These are phyloP conservation scores for Podarcis cretensis DNA, from an alignment of 2,113 vertebrate species.

Conservation along the genomic window DNA sequence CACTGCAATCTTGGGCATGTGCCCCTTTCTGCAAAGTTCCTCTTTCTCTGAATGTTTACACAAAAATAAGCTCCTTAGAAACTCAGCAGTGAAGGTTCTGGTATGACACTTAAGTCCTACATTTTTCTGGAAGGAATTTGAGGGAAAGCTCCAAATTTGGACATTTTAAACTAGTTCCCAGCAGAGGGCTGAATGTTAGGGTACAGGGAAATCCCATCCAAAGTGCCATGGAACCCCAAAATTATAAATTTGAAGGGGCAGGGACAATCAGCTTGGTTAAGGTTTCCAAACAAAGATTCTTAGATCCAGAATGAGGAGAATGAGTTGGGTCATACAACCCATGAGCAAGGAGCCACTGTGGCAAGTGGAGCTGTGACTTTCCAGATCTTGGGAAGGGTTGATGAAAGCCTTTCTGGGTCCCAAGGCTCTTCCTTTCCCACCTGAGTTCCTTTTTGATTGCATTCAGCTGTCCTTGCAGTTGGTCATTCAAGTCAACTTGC, in stretches of 20 bases:
- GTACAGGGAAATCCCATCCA: background rate
- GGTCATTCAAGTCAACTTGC: slow-evolving; percentile 90
- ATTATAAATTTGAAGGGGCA: too few relatives aligned
- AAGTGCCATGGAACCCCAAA: background rate
- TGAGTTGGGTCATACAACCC: background rate
- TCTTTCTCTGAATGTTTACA: background rate
- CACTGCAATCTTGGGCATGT: background rate
- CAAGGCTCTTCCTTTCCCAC: slow-evolving; percentile 67
- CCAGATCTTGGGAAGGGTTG: background rate
- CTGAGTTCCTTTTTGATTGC: slow-evolving; percentile 86
- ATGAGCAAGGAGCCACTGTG: background rate
- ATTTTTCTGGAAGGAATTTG: background rate
- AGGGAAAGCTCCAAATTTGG: background rate
- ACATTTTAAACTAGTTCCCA: background rate
- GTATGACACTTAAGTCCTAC: background rate
- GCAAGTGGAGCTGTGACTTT: background rate
- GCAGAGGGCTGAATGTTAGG: background rate
- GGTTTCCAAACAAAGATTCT: background rate
- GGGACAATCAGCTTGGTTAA: background rate
- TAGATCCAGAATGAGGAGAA: background rate
- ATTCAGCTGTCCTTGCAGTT: slow-evolving; percentile 91
- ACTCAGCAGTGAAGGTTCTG: background rate
- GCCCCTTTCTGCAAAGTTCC: background rate
- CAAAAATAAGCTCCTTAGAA: too few relatives aligned
- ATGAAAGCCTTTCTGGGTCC: background rate